Conservation (phyloP, 2,888 invertebrate species). For the Eupithecia subfuscata region DNA sequence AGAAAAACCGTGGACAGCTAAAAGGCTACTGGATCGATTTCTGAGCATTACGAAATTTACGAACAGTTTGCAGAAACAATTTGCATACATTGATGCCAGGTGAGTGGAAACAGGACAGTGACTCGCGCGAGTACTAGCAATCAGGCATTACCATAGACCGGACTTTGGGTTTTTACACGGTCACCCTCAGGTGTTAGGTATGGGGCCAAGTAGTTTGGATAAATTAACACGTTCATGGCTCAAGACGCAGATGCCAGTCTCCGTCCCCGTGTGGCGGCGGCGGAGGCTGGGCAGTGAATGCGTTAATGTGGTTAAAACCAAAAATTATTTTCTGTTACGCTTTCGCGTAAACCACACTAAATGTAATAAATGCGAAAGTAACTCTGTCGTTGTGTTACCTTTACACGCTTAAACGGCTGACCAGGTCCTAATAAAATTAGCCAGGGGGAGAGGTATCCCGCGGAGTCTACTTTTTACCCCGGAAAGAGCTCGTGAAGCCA, state of each 20-base stretch:
- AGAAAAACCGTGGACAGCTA: neutral
- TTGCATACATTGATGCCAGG: slow-evolving; percentile 29
- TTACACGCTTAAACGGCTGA: neutral
- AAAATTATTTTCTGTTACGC: too few species aligned
- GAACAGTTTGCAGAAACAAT: slow-evolving; percentile 29
- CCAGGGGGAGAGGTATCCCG: neutral
- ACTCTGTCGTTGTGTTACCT: neutral
- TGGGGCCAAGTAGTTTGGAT: neutral
- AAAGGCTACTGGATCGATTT: slow-evolving; percentile 18
- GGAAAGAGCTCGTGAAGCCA: neutral
- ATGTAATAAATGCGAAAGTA: neutral
- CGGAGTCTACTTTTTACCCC: neutral
- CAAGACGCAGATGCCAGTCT: too few species aligned
- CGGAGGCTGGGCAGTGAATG: too few species aligned
- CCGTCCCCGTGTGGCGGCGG: too few species aligned
- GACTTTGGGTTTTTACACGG: neutral
- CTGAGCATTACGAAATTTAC: slow-evolving; percentile 14
- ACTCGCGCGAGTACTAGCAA: slow-evolving; percentile 31
- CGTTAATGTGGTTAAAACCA: too few species aligned
- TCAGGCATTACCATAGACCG: slow-evolving; percentile 34
- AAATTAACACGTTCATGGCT: too few species aligned
- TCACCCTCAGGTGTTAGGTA: neutral
- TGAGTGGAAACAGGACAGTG: slow-evolving; percentile 32
- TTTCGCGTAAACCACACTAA: too few species aligned
- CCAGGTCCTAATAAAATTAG: neutral